A percentile compares a stretch with the other conserved stretches of the same genome.
Conservation (phyloP, 37 sponge, comb jelly and placozoan species). For the Amphimedon queenslandica region DNA sequence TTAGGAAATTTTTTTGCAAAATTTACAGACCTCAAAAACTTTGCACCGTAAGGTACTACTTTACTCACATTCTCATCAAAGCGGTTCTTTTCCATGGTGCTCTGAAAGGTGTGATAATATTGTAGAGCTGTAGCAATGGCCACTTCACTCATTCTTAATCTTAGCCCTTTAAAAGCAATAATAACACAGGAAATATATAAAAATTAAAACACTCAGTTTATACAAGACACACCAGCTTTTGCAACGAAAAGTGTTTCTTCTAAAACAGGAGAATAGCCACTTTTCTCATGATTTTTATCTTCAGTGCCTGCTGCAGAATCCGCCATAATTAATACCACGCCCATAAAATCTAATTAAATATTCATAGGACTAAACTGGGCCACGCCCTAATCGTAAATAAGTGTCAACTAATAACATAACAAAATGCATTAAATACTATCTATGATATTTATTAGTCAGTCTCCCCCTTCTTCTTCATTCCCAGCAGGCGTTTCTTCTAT, state of each 20-base stretch:
- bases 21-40: too few relatives aligned
- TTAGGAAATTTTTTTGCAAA: too few relatives aligned
- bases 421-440: too few relatives aligned
- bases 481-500: background rate
- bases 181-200: background rate
- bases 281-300: background rate
- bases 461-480: background rate
- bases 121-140: constrained; percentile 46
- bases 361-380: too few relatives aligned
- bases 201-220: too few relatives aligned
- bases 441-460: background rate
- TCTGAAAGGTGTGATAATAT: constrained; percentile 46
- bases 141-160: constrained; percentile 39
- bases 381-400: too few relatives aligned
- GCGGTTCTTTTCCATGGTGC: constrained; percentile 6
- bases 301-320: too few relatives aligned
- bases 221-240: constrained; percentile 17
- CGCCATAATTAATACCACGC: too few relatives aligned
- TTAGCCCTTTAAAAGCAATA: constrained; percentile 27
- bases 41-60: too few relatives aligned
- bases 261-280: background rate
- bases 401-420: too few relatives aligned
- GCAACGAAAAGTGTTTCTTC: constrained; percentile 3
- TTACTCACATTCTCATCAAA: constrained; percentile 29
- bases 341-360: too few relatives aligned